phyloP scores from a whole-genome alignment of 2,113 vertebrate genomes.

The Indri indri region DNA sequence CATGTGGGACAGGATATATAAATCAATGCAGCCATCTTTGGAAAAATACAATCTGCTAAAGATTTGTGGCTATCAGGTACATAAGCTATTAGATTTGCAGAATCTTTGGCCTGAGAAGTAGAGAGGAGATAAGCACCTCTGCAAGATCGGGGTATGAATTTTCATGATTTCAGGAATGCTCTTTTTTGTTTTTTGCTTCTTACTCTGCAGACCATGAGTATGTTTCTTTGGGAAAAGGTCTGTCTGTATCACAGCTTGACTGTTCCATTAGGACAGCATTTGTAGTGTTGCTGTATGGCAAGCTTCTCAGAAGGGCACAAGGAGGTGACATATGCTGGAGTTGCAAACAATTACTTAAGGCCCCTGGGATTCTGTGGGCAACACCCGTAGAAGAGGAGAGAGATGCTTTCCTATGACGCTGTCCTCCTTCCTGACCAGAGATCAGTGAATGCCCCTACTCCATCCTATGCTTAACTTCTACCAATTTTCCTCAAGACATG shows the following conservation, averaged over 20 bases:
- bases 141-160: neutral
- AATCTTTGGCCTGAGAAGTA: neutral
- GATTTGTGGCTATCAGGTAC: neutral
- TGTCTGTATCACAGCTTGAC: neutral
- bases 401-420: neutral
- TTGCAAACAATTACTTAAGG: constrained; percentile 24
- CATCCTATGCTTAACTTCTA: neutral
- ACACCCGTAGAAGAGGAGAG: neutral
- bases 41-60: neutral
- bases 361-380: neutral
- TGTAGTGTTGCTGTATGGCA: neutral
- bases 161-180: constrained; percentile 16
- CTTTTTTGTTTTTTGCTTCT: neutral
- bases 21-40: neutral
- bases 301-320: neutral
- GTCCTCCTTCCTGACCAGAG: neutral
- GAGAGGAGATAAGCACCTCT: neutral
- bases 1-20: neutral
- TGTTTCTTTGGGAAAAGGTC: neutral
- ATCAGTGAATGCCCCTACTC: neutral
- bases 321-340: neutral
- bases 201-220: neutral
- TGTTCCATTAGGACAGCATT: neutral
- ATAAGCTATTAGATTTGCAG: neutral
- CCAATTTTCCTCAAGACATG: neutral